A percentile compares a stretch with the other conserved stretches of the same genome.
These are phyloP conservation scores for Paedocypris sp. DNA, from an alignment of 2,113 vertebrate genomes.

Conservation along the genomic window DNA sequence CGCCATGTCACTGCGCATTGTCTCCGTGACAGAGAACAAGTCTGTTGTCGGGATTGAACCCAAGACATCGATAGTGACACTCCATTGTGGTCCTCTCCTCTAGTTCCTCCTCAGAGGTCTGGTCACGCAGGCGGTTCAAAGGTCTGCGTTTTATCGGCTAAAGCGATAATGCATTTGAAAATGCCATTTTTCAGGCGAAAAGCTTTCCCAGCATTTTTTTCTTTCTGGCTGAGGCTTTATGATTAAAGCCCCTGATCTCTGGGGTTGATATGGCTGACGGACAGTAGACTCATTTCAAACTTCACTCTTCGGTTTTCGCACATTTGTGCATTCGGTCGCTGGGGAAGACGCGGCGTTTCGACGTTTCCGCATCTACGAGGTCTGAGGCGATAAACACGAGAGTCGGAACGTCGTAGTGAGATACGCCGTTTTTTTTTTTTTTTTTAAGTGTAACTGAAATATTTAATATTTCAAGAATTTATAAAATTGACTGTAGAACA, in stretches of 20 bases:
- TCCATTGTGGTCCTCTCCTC: neutral
- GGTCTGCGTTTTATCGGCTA: conserved; percentile 31
- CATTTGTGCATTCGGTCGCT: conserved; percentile 6
- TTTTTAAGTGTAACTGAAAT: too few species aligned
- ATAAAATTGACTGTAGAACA: too few species aligned
- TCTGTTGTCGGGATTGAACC: neutral
- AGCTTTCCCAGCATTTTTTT: conserved; percentile 23
- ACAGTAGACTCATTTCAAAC: conserved; percentile 36
- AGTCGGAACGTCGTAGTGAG: neutral
- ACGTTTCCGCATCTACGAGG: neutral
- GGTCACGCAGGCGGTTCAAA: conserved; percentile 38
- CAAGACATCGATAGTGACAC: neutral
- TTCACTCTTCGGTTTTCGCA: conserved; percentile 21
- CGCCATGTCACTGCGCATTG: neutral
- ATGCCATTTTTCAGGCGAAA: conserved; percentile 12
- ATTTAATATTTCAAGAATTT: too few species aligned
- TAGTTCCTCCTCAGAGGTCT: conserved; percentile 13
- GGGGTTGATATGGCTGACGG: conserved; percentile 27
- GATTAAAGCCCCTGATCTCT: conserved; percentile 44
- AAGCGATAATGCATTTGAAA: conserved; percentile 17
- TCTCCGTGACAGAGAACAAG: neutral
- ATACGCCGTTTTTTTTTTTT: too few species aligned
- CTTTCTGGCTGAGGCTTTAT: conserved; percentile 39
- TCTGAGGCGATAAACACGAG: neutral
- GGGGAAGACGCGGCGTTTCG: neutral